Evolutionary conservation across 2,888 invertebrate genomes (phyloP).

Genomic region (Cerastis rubricosa): DNA sequence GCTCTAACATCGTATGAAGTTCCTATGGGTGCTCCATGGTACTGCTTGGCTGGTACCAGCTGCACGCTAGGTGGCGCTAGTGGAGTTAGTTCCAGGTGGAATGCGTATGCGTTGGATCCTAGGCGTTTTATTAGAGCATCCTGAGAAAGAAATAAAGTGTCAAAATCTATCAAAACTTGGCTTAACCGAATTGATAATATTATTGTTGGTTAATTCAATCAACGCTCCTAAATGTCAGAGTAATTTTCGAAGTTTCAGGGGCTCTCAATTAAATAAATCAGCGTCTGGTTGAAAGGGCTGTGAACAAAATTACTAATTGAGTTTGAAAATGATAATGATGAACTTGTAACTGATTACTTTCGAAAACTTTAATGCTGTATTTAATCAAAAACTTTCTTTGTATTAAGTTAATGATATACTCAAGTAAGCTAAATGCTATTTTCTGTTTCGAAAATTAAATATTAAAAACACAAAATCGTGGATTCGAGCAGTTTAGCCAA

Average conservation of each 20-base stretch:
- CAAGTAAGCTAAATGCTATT: background rate
- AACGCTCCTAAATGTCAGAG: background rate
- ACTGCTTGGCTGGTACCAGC: slow-evolving; percentile 97
- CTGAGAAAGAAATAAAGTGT: slow-evolving; percentile 88
- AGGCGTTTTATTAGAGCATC: slow-evolving; percentile 95
- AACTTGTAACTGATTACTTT: slow-evolving; percentile 10
- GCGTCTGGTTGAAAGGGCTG: slow-evolving; percentile 1
- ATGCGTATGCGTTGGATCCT: slow-evolving; percentile 95
- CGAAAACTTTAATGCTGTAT: background rate
- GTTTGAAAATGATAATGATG: background rate
- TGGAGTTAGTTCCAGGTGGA: slow-evolving; percentile 95
- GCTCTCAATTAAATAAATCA: slow-evolving; percentile 1
- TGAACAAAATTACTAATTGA: background rate
- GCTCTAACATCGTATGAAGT: slow-evolving; percentile 97
- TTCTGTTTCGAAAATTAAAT: background rate
- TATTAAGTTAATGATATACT: too few relatives aligned
- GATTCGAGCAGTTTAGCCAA: slow-evolving; percentile 1
- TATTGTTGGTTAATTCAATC: slow-evolving; percentile 1
- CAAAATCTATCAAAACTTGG: background rate
- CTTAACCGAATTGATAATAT: background rate
- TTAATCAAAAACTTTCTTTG: background rate
- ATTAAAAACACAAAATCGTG: background rate
- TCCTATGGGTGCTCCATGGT: slow-evolving; percentile 97
- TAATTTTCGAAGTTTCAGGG: background rate
- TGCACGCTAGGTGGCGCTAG: slow-evolving; percentile 98